These are phyloP conservation scores for Sinohyriopsis cumingii DNA, from an alignment of 2,888 invertebrate genomes.

Conservation along the genomic window DNA sequence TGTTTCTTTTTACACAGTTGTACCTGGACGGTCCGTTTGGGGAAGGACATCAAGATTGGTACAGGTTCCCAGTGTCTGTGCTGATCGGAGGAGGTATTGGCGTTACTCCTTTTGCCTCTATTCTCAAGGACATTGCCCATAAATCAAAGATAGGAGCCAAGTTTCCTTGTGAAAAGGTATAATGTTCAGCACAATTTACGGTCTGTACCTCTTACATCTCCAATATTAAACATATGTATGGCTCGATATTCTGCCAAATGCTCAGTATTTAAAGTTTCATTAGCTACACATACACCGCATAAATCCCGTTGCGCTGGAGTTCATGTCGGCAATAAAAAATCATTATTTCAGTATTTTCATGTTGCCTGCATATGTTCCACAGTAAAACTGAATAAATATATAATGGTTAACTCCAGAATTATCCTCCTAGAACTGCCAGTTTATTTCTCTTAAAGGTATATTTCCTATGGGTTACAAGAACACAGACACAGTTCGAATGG, in stretches of 20 bases:
- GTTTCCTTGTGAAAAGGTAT: constrained; percentile 69
- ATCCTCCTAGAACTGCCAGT: constrained; percentile 77
- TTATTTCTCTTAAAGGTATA: constrained; percentile 71
- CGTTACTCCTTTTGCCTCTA: constrained; percentile 79
- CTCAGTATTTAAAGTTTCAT: too few species aligned
- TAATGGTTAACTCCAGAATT: neutral
- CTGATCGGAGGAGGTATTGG: constrained; percentile 80
- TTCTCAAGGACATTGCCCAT: constrained; percentile 78
- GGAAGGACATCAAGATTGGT: constrained; percentile 80
- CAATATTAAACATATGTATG: too few species aligned
- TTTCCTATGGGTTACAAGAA: constrained; percentile 79
- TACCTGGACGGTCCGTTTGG: constrained; percentile 79
- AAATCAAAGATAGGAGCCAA: constrained; percentile 50
- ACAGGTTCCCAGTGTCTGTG: constrained; percentile 77
- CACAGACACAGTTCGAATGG: constrained; percentile 80
- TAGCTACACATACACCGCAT: too few species aligned
- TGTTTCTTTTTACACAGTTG: constrained; percentile 57
- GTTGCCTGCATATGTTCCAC: too few species aligned
- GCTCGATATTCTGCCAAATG: too few species aligned
- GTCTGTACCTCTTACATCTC: too few species aligned
- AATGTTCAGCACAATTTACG: too few species aligned
- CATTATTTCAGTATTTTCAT: too few species aligned
- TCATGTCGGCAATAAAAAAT: too few species aligned
- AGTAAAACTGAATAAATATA: too few species aligned
- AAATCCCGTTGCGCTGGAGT: too few species aligned